Conservation (phyloP, 2,888 invertebrate species). For the Rotaria sp. region DNA sequence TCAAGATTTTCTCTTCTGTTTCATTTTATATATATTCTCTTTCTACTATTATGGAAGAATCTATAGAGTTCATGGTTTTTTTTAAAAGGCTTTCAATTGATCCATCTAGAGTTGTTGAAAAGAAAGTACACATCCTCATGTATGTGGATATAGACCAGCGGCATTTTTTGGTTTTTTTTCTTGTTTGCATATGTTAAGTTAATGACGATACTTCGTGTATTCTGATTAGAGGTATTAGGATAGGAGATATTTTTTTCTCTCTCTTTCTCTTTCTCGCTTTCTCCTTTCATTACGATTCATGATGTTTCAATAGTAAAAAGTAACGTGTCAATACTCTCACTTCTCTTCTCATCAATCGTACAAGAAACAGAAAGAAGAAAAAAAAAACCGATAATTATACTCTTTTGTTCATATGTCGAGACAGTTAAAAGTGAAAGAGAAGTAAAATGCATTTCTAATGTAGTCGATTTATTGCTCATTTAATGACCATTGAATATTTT, state of each 20-base stretch:
- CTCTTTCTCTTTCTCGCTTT: not conserved
- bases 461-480: too few relatives aligned
- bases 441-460: too few relatives aligned
- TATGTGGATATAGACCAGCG: not conserved
- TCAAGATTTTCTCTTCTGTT: too few relatives aligned
- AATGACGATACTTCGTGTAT: not conserved
- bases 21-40: not conserved
- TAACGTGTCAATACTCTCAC: too few relatives aligned
- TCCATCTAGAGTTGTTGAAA: not conserved
- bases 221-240: not conserved
- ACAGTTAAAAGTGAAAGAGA: too few relatives aligned
- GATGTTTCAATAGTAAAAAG: too few relatives aligned
- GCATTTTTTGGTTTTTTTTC: not conserved
- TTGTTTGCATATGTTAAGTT: slow-evolving; percentile 12
- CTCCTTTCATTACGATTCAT: too few relatives aligned
- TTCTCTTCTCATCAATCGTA: too few relatives aligned
- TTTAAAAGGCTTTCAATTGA: not conserved
- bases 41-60: not conserved
- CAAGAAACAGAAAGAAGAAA: too few relatives aligned
- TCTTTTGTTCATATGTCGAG: too few relatives aligned
- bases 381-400: too few relatives aligned
- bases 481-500: too few relatives aligned
- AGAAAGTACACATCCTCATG: not conserved
- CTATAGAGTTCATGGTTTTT: not conserved
- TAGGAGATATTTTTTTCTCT: not conserved